Evolutionary conservation across 2,797 vertebrate genomes (phyloP), one percentile per base, ranked within the genome.

Genomic region (Sebastes nivosus): DNA sequence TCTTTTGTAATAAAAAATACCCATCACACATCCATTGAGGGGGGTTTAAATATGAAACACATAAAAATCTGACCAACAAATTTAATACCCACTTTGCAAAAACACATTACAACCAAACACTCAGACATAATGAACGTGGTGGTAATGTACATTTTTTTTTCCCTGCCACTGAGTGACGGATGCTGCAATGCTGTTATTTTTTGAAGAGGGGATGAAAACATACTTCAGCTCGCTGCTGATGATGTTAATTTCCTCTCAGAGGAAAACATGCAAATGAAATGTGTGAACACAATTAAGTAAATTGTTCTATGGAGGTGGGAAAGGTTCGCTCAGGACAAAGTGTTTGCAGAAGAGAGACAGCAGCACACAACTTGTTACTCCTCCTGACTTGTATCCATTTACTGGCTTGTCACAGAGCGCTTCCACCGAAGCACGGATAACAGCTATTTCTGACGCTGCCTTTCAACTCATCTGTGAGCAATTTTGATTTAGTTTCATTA

Each of bases 151-250:
- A 89, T 89, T 82, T 90, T 90, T 87, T 88, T 84, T 67, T 10
- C 1, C 22, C 58, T 54, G 8, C 25, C 65, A 83, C 80, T 89
- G 84, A 90, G 84, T 89, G 92, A 94, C 88, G 81, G 87, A 88
- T 80, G 87, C 82, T 89, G 86, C 87, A 86, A 90, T 85, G 83
- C 86, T 92, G 92, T 89, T 91, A 88, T 93, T 91, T 82, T 90
- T 80, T 95, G 92, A 95, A 95, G 94, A 95, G 94, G 90, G 92
- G 92, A 85, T 93, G 84, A 94, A 95, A 95, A 95, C 94, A 95
- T 88, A 94, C 94, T 95, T 95, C 89, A 95, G 91, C 88, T 91
- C 87, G 85, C 79, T 91, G 87, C 83, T 92, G 93, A 92, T 92
- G 76, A 93, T 93, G 91, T 90, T 93, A 92, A 95, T 94, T 93